These are phyloP conservation scores for Sebastes fasciatus DNA, from an alignment of 2,113 vertebrate genomes.

Conservation along the genomic window DNA sequence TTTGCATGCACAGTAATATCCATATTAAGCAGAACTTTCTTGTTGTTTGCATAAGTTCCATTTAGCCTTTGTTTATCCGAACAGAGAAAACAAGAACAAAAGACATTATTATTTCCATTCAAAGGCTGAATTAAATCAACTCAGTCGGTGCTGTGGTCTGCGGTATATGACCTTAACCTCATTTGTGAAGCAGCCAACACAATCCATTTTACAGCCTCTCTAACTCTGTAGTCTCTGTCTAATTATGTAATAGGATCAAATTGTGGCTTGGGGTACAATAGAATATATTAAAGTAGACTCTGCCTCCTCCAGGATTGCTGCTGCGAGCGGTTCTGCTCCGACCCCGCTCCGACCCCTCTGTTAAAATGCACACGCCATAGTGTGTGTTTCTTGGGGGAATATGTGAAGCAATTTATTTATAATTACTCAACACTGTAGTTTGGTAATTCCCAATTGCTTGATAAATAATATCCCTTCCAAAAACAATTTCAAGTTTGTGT, in stretches of 20 bases:
- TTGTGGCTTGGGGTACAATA: conserved; percentile 68
- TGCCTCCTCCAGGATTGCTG: conserved; percentile 41
- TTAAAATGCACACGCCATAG: conserved; percentile 42
- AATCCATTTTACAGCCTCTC: conserved; percentile 60
- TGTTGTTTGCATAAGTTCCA: conserved; percentile 48
- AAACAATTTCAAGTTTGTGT: conserved; percentile 27
- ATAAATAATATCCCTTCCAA: conserved; percentile 48
- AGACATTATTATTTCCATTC: conserved; percentile 43
- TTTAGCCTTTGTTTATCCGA: conserved; percentile 50
- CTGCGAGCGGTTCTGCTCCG: conserved; percentile 47
- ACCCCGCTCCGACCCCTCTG: conserved; percentile 46
- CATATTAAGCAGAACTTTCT: conserved; percentile 57
- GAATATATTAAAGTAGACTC: conserved; percentile 63
- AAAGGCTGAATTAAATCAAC: conserved; percentile 48
- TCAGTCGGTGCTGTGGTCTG: conserved; percentile 41
- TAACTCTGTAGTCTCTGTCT: conserved; percentile 62
- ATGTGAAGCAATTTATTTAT: conserved; percentile 58
- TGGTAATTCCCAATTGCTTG: conserved; percentile 39
- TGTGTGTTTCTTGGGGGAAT: conserved; percentile 35
- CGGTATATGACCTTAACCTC: conserved; percentile 56
- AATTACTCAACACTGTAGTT: conserved; percentile 55
- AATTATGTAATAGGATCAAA: conserved; percentile 73
- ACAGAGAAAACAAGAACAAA: conserved; percentile 31
- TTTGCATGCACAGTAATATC: conserved; percentile 59
- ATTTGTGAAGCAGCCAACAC: conserved; percentile 62